Evolutionary conservation across 2,113 vertebrate species (phyloP).

Genomic region (Erythrocercus mccallii): DNA sequence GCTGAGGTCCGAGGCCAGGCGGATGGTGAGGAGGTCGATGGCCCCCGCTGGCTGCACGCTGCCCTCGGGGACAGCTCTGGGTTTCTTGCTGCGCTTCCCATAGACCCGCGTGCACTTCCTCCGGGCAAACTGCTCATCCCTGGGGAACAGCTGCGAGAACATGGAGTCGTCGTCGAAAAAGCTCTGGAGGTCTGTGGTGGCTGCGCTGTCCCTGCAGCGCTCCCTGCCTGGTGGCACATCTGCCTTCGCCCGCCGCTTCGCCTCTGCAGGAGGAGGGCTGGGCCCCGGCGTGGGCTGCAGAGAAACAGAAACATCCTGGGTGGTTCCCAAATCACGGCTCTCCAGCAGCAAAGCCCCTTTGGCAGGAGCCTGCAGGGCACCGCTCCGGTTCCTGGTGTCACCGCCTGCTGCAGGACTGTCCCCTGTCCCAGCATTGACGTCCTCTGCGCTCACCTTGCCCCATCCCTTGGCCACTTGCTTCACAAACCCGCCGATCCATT

Average conservation of each 20-base stretch:
- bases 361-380: background rate
- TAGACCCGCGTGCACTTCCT: slow-evolving; percentile 89
- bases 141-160: slow-evolving; percentile 88
- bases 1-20: slow-evolving; percentile 64
- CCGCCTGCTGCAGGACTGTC: background rate
- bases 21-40: background rate
- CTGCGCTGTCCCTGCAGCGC: background rate
- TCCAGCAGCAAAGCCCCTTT: background rate
- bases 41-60: background rate
- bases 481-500: background rate
- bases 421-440: background rate
- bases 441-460: background rate
- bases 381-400: rapidly evolving
- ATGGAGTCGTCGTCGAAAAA: slow-evolving; percentile 84
- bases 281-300: rapidly evolving
- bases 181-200: slow-evolving; percentile 65
- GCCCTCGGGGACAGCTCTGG: slow-evolving; percentile 22
- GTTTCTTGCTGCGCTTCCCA: slow-evolving; percentile 83
- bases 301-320: background rate
- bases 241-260: background rate
- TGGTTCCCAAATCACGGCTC: background rate
- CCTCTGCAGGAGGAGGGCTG: background rate
- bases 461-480: background rate
- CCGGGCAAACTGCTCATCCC: slow-evolving; percentile 78
- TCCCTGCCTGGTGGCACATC: background rate